Percentiles rank a stretch among this genome's conserved stretches.
phyloP scores from a whole-genome alignment of 1,140 invertebrate genomes.

The Mya arenaria region DNA sequence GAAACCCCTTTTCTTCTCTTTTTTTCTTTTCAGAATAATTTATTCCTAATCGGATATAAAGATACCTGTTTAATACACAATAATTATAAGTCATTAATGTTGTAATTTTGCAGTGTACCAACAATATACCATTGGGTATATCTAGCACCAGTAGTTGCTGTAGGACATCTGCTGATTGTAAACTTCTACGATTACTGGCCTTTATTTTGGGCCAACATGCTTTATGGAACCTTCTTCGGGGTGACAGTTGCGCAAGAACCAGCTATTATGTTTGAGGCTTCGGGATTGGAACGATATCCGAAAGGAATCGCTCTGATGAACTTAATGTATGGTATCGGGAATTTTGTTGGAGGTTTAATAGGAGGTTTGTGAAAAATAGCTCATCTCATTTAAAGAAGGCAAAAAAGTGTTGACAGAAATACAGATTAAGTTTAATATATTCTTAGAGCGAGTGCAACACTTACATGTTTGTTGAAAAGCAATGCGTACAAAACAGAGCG shows the following conservation, averaged over 20 bases:
- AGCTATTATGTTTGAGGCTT: slow-evolving; percentile 41
- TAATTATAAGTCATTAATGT: not conserved
- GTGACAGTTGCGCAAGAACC: slow-evolving; percentile 38
- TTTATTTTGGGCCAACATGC: slow-evolving; percentile 19
- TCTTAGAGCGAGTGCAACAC: too few species aligned
- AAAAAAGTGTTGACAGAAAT: too few species aligned
- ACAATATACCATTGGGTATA: slow-evolving; percentile 41
- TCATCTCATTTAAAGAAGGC: too few species aligned
- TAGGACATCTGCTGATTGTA: slow-evolving; percentile 23
- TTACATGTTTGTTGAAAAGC: too few species aligned
- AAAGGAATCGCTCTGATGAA: slow-evolving; percentile 33
- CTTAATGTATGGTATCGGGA: slow-evolving; percentile 42
- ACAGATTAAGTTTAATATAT: too few species aligned
- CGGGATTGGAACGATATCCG: slow-evolving; percentile 38
- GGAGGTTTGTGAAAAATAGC: too few species aligned
- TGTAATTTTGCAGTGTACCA: slow-evolving; percentile 4
- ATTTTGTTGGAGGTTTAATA: slow-evolving; percentile 5
- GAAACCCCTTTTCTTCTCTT: not conserved
- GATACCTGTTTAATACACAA: not conserved
- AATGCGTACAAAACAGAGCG: too few species aligned
- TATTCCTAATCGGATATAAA: not conserved
- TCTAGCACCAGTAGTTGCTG: slow-evolving; percentile 15
- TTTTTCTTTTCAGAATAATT: not conserved
- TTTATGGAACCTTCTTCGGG: slow-evolving; percentile 37
- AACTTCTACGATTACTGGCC: slow-evolving; percentile 26